Conservation (phyloP, 2,797 vertebrate species). For the Erpetoichthys calabaricus region DNA sequence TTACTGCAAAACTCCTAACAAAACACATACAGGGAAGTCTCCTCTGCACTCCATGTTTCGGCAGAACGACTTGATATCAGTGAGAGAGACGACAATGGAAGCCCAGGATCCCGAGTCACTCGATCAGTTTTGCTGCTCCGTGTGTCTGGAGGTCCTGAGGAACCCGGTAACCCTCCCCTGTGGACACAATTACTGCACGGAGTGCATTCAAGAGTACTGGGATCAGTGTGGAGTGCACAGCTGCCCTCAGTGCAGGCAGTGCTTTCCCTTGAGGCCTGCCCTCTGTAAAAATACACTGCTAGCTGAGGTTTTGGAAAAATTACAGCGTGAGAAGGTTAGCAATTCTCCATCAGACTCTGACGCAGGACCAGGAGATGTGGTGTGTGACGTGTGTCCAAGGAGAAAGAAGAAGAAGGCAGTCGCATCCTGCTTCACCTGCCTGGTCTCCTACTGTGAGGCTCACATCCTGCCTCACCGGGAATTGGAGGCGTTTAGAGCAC, state of each 20-base stretch:
- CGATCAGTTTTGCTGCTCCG: slow-evolving; percentile 4
- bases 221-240: background rate
- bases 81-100: too few relatives aligned
- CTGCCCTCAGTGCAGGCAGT: background rate
- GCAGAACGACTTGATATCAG: too few relatives aligned
- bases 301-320: background rate
- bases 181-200: background rate
- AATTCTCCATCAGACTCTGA: background rate
- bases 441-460: background rate
- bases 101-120: too few relatives aligned
- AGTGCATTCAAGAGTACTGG: slow-evolving; percentile 5
- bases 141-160: slow-evolving; percentile 2
- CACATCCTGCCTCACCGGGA: slow-evolving; percentile 22
- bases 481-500: slow-evolving; percentile 18
- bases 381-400: slow-evolving; percentile 24
- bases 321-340: background rate
- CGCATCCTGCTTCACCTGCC: slow-evolving; percentile 27
- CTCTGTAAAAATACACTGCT: slow-evolving; percentile 2
- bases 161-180: background rate
- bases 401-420: slow-evolving; percentile 15
- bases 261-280: background rate
- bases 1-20: too few relatives aligned
- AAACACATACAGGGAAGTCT: too few relatives aligned
- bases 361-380: slow-evolving; percentile 13
- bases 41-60: too few relatives aligned